These are phyloP conservation scores for Lapara coniferarum DNA, from an alignment of 2,888 invertebrate genomes.

Conservation along the genomic window DNA sequence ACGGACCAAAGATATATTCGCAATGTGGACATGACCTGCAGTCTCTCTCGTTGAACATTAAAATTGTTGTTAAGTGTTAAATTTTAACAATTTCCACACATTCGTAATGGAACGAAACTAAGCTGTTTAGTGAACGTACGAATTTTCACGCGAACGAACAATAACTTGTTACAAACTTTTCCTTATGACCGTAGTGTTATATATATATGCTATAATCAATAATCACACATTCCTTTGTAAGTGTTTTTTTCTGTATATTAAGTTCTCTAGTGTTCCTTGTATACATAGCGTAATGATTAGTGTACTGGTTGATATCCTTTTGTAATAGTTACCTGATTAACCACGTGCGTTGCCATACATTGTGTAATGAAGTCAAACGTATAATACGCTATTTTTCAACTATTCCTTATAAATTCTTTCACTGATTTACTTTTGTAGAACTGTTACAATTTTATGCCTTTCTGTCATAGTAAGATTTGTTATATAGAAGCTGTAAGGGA, in stretches of 20 bases:
- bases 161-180: constrained; percentile 34
- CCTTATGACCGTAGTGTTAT: constrained; percentile 20
- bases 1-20: constrained; percentile 64
- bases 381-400: not conserved
- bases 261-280: constrained; percentile 48
- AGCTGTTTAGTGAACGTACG: constrained; percentile 40
- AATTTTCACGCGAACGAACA: constrained; percentile 39
- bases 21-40: constrained; percentile 44
- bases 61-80: constrained; percentile 73
- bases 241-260: constrained; percentile 69
- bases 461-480: not conserved
- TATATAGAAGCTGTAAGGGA: not conserved
- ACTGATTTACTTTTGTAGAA: not conserved
- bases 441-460: constrained; percentile 4
- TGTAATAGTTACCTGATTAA: constrained; percentile 73
- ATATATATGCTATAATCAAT: constrained; percentile 23
- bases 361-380: constrained; percentile 47
- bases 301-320: constrained; percentile 28
- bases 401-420: not conserved
- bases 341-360: constrained; percentile 76
- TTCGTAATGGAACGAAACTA: constrained; percentile 42
- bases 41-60: constrained; percentile 53
- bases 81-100: constrained; percentile 70
- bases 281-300: constrained; percentile 24
- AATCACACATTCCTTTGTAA: constrained; percentile 63